These are phyloP conservation scores for Limnephilus rhombicus DNA, from an alignment of 2,888 invertebrate genomes.

Conservation along the genomic window DNA sequence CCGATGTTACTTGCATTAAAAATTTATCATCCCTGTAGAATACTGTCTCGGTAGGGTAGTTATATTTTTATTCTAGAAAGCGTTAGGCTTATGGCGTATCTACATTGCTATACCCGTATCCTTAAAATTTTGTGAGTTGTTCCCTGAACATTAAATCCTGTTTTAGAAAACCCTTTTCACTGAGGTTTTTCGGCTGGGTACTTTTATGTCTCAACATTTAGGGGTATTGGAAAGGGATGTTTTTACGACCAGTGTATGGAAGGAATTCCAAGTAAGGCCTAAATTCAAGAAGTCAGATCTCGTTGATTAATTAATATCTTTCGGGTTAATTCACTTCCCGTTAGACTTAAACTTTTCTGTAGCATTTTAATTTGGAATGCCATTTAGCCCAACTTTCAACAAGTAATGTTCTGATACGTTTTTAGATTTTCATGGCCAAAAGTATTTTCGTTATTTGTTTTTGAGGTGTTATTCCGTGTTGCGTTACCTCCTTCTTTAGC, in stretches of 20 bases:
- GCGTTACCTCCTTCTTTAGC: no score
- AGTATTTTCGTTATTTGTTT: no score
- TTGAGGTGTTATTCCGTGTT: no score
- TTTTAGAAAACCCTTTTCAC: constrained; percentile 48
- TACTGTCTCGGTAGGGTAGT: background rate
- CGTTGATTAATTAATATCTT: background rate
- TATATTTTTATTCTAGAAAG: constrained; percentile 13
- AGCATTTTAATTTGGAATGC: background rate
- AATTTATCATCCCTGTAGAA: constrained; percentile 24
- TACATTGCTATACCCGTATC: constrained; percentile 11
- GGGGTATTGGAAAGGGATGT: constrained; percentile 40
- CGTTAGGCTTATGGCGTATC: constrained; percentile 4
- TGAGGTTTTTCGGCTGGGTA: constrained; percentile 18
- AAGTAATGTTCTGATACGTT: background rate
- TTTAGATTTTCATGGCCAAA: no score
- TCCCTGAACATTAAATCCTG: constrained; percentile 52
- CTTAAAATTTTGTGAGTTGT: constrained; percentile 50
- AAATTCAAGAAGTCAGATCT: background rate
- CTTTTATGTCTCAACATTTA: constrained; percentile 53
- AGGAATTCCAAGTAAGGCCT: background rate
- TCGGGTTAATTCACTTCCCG: background rate
- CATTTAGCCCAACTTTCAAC: background rate
- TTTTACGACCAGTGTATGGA: constrained; percentile 40
- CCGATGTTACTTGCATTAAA: constrained; percentile 11
- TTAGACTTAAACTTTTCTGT: background rate